A percentile compares a stretch with the other conserved stretches of the same genome.
These are phyloP conservation scores for Platichthys flesus DNA, from an alignment of 2,113 vertebrate species.

Conservation along the genomic window DNA sequence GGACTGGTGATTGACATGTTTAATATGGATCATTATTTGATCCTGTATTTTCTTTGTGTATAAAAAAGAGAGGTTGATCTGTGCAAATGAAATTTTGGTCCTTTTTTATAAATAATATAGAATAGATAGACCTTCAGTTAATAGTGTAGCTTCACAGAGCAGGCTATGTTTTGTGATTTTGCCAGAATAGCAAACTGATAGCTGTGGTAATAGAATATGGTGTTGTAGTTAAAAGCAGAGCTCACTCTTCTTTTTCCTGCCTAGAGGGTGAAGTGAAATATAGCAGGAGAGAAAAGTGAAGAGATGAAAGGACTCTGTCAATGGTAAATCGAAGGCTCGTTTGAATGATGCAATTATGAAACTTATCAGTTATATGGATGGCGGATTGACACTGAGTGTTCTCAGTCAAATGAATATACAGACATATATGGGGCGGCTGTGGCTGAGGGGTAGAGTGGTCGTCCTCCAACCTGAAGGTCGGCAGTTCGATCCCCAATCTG, in stretches of 20 bases:
- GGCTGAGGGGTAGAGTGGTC: no score
- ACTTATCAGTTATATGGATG: background rate
- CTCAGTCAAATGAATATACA: conserved; percentile 6
- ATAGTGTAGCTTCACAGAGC: conserved; percentile 47
- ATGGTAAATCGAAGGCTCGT: conserved; percentile 34
- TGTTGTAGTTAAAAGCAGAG: conserved; percentile 46
- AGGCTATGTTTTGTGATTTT: conserved; percentile 42
- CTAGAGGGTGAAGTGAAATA: conserved; percentile 8
- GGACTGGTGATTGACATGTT: conserved; percentile 19
- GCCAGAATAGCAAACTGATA: conserved; percentile 50
- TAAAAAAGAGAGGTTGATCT: conserved; percentile 11
- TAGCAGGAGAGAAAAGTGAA: conserved; percentile 18
- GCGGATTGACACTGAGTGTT: conserved; percentile 1
- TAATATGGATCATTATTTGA: conserved; percentile 20
- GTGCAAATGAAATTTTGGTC: conserved; percentile 11
- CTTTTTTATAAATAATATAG: conserved; percentile 49
- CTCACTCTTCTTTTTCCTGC: conserved; percentile 17
- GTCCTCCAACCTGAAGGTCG: no score
- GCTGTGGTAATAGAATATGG: conserved; percentile 50
- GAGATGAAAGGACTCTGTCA: conserved; percentile 47
- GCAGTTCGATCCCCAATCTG: no score
- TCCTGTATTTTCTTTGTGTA: conserved; percentile 19
- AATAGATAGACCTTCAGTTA: conserved; percentile 33
- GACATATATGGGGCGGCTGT: background rate
- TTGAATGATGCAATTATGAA: conserved; percentile 21